Base-by-base conservation (phyloP, 23 tunicate species). In the Oikopleura dioica region DNA sequence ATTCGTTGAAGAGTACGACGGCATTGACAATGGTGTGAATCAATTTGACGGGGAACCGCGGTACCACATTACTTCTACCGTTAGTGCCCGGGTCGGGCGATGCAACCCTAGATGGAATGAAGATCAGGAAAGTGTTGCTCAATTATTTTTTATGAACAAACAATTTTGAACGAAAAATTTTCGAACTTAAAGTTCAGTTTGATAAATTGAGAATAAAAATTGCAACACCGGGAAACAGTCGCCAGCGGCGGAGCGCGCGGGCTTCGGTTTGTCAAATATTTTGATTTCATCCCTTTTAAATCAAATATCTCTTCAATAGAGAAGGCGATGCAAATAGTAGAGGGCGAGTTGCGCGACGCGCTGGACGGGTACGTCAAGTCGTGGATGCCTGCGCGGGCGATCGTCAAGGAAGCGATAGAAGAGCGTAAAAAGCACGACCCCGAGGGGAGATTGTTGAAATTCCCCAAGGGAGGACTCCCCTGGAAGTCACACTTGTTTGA, bases 401-500 rank as follows among this genome's bases (percentile, higher is more conserved):
- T 89, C 33, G 96, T 89, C 0, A 81, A 79, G 83, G 68, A 78
- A 59, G 82, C 83, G 37, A 24, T 59, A 76, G 59, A 80, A 35
- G 51, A 78, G 82, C 77, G 84, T 79, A 16, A 68, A 83, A 82
- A 82, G 81, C 4, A 59, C 82, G 28, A 68, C 58, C 38, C 82
- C 81, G 37, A 76, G 51, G 37, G 68, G 59, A 0, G 82, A 35
- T 38, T 89, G 92, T 76, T 63, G 28, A 29, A 12, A 12, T 26
- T 63, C 2, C 28, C 31, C 72, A 12, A 23, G 2, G 72, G 72
- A 12, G 72, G 72, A 2, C 26, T 63, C 4, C 96, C 96, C 1
- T 89, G 96, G 96, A 89, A 89, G 76, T 86, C 78, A 1, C 96
- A 89, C 75, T 72, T 89, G 69, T 89, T 82, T 75, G 58, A 69